A percentile compares a stretch with the other conserved stretches of the same genome.
These are phyloP conservation scores for Colostygia pectinataria DNA, from an alignment of 2,888 invertebrate genomes.

Conservation along the genomic window DNA sequence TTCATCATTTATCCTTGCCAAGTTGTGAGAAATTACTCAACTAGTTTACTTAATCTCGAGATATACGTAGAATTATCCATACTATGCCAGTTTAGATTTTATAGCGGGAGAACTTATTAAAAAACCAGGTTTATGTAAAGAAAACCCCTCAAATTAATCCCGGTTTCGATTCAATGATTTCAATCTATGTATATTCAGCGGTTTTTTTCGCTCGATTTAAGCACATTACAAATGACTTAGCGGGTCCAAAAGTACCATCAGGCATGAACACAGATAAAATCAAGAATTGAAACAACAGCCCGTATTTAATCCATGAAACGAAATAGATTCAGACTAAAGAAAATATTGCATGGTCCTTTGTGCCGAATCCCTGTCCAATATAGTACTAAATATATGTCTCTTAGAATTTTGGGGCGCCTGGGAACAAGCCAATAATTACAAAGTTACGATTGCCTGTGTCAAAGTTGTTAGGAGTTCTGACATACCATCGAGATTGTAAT, in stretches of 20 bases:
- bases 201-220: constrained; percentile 35
- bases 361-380: constrained; percentile 1
- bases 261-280: constrained; percentile 9
- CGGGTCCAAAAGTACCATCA: constrained; percentile 22
- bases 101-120: neutral
- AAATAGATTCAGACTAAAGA: neutral
- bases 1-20: constrained; percentile 37
- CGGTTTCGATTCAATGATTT: constrained; percentile 22
- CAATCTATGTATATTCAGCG: constrained; percentile 32
- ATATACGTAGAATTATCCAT: no score
- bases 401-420: constrained; percentile 3
- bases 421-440: constrained; percentile 8
- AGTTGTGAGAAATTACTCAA: constrained; percentile 28
- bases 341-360: constrained; percentile 1
- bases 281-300: neutral
- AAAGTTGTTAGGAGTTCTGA: constrained; percentile 13
- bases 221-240: constrained; percentile 39
- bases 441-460: constrained; percentile 8
- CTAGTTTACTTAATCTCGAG: constrained; percentile 33
- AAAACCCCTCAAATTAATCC: constrained; percentile 6
- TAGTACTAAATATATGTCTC: neutral
- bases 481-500: constrained; percentile 7
- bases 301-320: neutral
- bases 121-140: neutral
- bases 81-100: no score